These are phyloP conservation scores for Ailuropoda melanoleuca DNA, from an alignment of 2,113 vertebrate genomes.

Conservation along the genomic window DNA sequence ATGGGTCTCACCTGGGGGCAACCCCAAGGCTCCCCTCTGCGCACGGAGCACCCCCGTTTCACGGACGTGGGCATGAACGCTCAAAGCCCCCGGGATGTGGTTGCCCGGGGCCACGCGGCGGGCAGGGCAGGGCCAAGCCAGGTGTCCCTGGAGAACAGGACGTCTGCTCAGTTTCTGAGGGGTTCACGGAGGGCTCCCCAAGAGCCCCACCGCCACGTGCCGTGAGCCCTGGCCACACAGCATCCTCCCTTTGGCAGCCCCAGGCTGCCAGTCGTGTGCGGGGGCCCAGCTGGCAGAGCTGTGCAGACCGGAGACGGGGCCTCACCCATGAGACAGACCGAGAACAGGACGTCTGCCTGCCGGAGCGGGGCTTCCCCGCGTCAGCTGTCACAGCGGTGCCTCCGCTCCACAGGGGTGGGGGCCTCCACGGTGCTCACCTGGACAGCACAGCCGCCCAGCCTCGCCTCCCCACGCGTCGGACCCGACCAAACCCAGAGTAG, in stretches of 20 bases:
- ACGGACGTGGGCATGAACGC: fast-evolving
- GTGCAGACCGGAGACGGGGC: neutral
- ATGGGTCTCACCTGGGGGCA: neutral
- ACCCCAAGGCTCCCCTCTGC: neutral
- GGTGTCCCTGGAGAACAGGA: neutral
- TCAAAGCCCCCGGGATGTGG: neutral
- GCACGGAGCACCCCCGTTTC: fast-evolving
- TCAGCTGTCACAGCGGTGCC: fast-evolving
- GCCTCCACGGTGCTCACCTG: neutral
- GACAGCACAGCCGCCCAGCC: fast-evolving
- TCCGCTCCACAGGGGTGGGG: neutral
- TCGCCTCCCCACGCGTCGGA: too few species aligned
- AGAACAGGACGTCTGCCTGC: neutral
- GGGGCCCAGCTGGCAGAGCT: neutral
- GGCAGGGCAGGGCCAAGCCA: fast-evolving
- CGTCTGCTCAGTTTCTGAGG: neutral
- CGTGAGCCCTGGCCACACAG: fast-evolving
- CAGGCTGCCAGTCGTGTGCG: fast-evolving
- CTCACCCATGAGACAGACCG: neutral
- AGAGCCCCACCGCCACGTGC: fast-evolving
- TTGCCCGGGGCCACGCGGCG: fast-evolving
- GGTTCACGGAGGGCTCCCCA: neutral
- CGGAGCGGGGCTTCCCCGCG: neutral
- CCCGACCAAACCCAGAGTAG: neutral
- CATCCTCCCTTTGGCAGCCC: fast-evolving